Conservation (phyloP, 2,797 vertebrate species). For the Alexandromys oeconomus region DNA sequence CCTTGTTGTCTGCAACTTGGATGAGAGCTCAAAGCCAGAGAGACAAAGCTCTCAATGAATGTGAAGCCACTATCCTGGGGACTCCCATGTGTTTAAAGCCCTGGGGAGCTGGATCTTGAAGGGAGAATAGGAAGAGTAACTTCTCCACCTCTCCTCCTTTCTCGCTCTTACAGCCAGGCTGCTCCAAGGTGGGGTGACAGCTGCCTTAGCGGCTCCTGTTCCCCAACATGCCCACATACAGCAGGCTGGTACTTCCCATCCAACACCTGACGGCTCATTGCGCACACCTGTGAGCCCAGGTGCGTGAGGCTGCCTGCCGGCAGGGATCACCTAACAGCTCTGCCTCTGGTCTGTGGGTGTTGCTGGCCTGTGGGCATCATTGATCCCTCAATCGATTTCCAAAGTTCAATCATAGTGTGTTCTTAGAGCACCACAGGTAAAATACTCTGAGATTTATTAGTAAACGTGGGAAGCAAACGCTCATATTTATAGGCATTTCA, state of each 20-base stretch:
- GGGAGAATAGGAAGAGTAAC: neutral
- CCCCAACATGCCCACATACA: rapidly evolving
- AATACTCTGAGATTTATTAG: neutral
- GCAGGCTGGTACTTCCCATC: neutral
- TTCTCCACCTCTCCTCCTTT: neutral
- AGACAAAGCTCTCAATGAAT: rapidly evolving
- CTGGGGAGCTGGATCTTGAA: neutral
- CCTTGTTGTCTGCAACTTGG: neutral
- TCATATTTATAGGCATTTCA: neutral
- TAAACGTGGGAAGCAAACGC: neutral
- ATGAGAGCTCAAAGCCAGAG: neutral
- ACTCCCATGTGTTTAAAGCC: neutral
- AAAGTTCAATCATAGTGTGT: neutral
- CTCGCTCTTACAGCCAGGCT: neutral
- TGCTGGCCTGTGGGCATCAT: neutral
- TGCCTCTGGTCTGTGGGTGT: neutral
- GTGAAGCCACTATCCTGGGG: neutral
- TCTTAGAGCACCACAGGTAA: neutral
- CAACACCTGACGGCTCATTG: neutral
- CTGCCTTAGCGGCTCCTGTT: neutral
- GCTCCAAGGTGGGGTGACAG: neutral
- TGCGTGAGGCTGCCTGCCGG: neutral
- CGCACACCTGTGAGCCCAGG: neutral
- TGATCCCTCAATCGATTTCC: neutral
- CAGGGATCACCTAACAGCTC: neutral